These are phyloP conservation scores for Metacarcinus magister DNA, from an alignment of 2,888 invertebrate genomes.

Conservation along the genomic window DNA sequence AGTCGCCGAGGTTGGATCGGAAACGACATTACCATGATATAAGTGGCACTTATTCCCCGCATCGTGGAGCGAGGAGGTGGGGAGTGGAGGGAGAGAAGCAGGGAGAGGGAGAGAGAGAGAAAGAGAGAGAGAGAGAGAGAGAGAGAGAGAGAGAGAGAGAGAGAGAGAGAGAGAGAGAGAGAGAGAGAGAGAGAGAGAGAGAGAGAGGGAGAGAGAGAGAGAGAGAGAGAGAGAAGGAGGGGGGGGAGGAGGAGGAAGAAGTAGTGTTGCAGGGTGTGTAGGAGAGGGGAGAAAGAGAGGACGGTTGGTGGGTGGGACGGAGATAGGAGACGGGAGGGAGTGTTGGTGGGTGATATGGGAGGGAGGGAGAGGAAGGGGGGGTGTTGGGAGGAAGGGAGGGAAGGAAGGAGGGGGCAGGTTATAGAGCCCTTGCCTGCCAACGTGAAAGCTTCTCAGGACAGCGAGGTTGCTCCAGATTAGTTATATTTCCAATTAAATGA, in stretches of 20 bases:
- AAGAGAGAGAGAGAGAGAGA: not conserved
- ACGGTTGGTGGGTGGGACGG: not conserved
- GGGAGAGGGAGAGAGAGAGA: not conserved
- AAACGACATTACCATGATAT: conserved; percentile 77
- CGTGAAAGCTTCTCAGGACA: conserved; percentile 53
- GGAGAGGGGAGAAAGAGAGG: not conserved
- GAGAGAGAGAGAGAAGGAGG: not conserved
- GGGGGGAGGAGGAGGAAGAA: not conserved
- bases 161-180: not conserved
- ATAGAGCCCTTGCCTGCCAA: conserved; percentile 52
- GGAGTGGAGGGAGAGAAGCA: not conserved
- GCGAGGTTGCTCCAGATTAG: conserved; percentile 42
- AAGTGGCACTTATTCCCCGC: conserved; percentile 75
- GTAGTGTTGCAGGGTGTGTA: not conserved
- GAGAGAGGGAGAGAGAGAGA: not conserved
- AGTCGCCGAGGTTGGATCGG: conserved; percentile 71
- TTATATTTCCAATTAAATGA: conserved; percentile 46
- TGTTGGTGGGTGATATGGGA: not conserved
- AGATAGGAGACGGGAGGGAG: not conserved
- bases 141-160: conserved; percentile 34
- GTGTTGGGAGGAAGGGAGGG: not conserved
- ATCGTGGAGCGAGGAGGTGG: conserved; percentile 69
- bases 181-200: not conserved
- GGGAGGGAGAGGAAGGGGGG: not conserved
- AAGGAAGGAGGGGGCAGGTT: not conserved